Percentiles rank a stretch among this genome's conserved stretches.
These are phyloP conservation scores for Mustela lutreola DNA, from an alignment of 2,113 vertebrate genomes.

Conservation along the genomic window DNA sequence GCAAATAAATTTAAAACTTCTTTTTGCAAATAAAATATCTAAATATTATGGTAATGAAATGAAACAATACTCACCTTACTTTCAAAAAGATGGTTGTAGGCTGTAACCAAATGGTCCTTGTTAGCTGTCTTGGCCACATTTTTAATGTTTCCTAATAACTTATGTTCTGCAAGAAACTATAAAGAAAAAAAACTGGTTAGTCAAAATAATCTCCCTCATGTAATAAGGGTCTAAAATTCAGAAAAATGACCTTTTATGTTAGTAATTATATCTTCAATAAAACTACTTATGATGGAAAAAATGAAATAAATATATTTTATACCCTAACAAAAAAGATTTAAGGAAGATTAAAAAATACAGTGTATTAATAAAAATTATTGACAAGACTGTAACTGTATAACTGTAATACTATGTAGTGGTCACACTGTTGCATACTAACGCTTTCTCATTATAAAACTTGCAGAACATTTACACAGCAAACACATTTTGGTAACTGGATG, in stretches of 20 bases:
- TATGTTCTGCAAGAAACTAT: constrained; percentile 97
- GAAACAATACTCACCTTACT: constrained; percentile 90
- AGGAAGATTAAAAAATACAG: neutral
- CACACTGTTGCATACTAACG: neutral
- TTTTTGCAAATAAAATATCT: constrained; percentile 44
- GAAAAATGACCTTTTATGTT: constrained; percentile 16
- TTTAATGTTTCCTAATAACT: constrained; percentile 96
- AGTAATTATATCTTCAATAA: constrained; percentile 34
- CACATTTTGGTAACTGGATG: neutral
- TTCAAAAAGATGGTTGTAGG: constrained; percentile 95
- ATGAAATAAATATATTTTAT: constrained; percentile 31
- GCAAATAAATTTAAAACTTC: constrained; percentile 39
- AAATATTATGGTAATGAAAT: constrained; percentile 14
- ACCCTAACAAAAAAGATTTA: neutral
- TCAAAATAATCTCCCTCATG: constrained; percentile 45
- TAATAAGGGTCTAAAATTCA: constrained; percentile 28
- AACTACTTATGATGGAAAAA: neutral
- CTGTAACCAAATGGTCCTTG: constrained; percentile 94
- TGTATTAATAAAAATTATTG: neutral
- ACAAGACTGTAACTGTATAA: neutral
- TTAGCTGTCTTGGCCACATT: constrained; percentile 97
- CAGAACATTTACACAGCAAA: neutral
- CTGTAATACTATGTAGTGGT: neutral
- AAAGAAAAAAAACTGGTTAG: constrained; percentile 58
- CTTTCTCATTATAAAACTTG: neutral